phyloP scores from a whole-genome alignment of 2,888 invertebrate species.

The Nysson spinosus region DNA sequence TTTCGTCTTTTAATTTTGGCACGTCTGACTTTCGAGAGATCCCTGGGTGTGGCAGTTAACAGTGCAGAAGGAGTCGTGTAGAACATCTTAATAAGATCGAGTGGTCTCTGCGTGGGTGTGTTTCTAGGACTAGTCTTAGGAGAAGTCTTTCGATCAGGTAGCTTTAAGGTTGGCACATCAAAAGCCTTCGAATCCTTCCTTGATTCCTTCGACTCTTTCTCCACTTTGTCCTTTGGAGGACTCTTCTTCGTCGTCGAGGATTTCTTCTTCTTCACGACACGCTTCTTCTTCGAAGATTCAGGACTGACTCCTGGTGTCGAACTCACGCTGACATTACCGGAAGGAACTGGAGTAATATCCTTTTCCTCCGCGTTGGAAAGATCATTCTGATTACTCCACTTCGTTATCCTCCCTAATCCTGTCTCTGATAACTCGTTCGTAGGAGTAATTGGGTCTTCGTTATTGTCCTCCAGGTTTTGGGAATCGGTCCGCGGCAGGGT shows the following conservation, averaged over 20 bases:
- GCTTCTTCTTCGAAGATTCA: constrained; percentile 68
- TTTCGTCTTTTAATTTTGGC: constrained; percentile 72
- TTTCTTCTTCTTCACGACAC: constrained; percentile 67
- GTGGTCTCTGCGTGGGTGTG: constrained; percentile 67
- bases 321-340: constrained; percentile 41
- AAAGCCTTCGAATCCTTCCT: constrained; percentile 28
- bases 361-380: constrained; percentile 63
- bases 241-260: constrained; percentile 57
- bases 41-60: constrained; percentile 73
- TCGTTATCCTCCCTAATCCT: constrained; percentile 59
- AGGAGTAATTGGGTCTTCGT: constrained; percentile 64
- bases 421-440: constrained; percentile 65
- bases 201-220: constrained; percentile 34
- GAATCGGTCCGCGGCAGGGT: constrained; percentile 18
- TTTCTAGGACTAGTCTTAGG: constrained; percentile 61
- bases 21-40: constrained; percentile 71
- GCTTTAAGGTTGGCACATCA: constrained; percentile 52
- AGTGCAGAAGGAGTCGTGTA: constrained; percentile 73
- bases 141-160: constrained; percentile 35
- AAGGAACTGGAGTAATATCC: constrained; percentile 50
- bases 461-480: constrained; percentile 42
- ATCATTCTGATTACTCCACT: constrained; percentile 70
- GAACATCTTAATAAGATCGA: constrained; percentile 73
- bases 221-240: constrained; percentile 50
- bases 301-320: constrained; percentile 55